Evolutionary conservation across 2,888 invertebrate genomes (phyloP).

Genomic region (Leptinotarsa haldemani): DNA sequence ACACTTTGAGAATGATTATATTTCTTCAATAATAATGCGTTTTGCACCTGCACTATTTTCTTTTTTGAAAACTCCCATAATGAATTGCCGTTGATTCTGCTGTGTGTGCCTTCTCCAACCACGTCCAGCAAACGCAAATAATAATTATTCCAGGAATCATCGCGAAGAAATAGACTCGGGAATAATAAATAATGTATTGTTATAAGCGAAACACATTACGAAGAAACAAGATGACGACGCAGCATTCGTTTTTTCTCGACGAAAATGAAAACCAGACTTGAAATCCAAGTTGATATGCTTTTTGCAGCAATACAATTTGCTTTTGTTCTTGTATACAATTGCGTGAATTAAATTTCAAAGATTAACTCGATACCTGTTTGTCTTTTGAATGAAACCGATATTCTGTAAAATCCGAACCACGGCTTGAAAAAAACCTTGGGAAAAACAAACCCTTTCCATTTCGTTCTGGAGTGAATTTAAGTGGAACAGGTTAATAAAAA

Average conservation of each 20-base stretch:
- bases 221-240: constrained; percentile 19
- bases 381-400: constrained; percentile 53
- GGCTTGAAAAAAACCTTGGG: constrained; percentile 41
- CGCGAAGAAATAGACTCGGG: background rate
- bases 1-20: no score
- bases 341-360: constrained; percentile 56
- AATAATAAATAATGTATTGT: constrained; percentile 19
- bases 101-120: background rate
- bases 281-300: constrained; percentile 51
- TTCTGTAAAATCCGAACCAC: constrained; percentile 40
- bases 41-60: no score
- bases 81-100: background rate
- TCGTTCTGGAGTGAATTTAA: constrained; percentile 48
- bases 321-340: constrained; percentile 55
- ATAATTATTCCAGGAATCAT: constrained; percentile 20
- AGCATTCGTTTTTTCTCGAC: constrained; percentile 23
- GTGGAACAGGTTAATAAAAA: constrained; percentile 49
- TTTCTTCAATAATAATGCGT: background rate
- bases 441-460: constrained; percentile 48
- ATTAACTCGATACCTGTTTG: constrained; percentile 54
- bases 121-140: constrained; percentile 8
- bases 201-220: constrained; percentile 17
- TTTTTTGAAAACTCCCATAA: no score
- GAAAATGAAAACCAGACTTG: constrained; percentile 43
- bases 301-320: constrained; percentile 50